Conservation (phyloP, 2,888 invertebrate species). For the Tupiocoris notatus region DNA sequence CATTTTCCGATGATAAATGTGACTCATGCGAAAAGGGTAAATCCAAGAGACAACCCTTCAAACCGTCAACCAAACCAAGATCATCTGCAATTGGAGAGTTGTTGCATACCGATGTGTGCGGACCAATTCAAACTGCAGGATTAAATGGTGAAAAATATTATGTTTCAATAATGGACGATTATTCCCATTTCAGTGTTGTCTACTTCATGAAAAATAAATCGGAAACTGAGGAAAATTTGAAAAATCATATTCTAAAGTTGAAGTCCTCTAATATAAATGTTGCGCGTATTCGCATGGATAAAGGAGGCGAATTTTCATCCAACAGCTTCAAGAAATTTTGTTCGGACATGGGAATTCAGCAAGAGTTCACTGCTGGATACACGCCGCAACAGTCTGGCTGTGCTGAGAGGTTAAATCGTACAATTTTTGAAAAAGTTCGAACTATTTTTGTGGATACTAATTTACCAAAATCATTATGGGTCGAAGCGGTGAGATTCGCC, state of each 20-base stretch:
- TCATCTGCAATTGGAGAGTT: background rate
- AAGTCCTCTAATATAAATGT: background rate
- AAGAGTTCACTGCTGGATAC: constrained; percentile 39
- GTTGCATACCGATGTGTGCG: background rate
- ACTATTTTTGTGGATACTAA: constrained; percentile 34
- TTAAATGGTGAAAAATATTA: background rate
- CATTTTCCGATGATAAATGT: constrained; percentile 29
- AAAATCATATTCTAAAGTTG: constrained; percentile 17
- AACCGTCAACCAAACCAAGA: constrained; percentile 9
- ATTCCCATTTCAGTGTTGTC: constrained; percentile 15
- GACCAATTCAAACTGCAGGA: background rate
- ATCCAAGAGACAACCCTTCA: constrained; percentile 37
- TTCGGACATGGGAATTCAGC: constrained; percentile 32
- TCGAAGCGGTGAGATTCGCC: constrained; percentile 38
- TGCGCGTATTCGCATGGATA: constrained; percentile 42
- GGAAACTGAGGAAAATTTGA: constrained; percentile 21
- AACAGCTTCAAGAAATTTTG: constrained; percentile 32
- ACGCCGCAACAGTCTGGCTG: constrained; percentile 40
- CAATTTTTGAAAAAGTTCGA: constrained; percentile 40
- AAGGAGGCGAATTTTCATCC: constrained; percentile 46
- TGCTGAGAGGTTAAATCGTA: constrained; percentile 41
- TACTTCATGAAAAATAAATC: constrained; percentile 13
- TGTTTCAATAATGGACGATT: constrained; percentile 17
- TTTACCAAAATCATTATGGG: constrained; percentile 42
- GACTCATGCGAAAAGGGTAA: constrained; percentile 38